Percentiles rank a stretch among this genome's conserved stretches.
Evolutionary conservation across 2,113 vertebrate genomes (phyloP).

Genomic region (Casuarius casuarius): DNA sequence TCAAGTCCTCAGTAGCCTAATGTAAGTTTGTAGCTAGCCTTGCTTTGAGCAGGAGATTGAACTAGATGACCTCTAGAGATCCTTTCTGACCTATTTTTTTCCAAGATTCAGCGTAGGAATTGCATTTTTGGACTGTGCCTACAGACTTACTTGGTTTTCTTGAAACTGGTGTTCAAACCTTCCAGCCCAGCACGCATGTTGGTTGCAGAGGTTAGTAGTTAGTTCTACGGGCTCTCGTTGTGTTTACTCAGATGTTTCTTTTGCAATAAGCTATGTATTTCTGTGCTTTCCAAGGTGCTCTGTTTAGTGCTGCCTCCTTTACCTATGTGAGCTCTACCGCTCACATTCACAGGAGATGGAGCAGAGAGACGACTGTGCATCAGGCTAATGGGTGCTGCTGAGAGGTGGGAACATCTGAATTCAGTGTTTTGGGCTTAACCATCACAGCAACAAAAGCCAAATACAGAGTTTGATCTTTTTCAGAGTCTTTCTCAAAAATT

Average conservation of each 20-base stretch:
- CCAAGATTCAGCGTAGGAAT: neutral
- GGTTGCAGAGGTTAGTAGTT: neutral
- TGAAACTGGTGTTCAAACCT: neutral
- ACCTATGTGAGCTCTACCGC: neutral
- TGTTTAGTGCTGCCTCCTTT: accelerated
- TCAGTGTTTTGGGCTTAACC: neutral
- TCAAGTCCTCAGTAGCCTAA: neutral
- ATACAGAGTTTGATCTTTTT: neutral
- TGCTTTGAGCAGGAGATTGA: neutral
- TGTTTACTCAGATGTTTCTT: neutral
- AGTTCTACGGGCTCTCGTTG: neutral
- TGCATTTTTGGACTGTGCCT: neutral
- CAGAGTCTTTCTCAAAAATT: neutral
- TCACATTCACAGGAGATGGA: neutral
- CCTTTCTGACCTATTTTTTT: neutral
- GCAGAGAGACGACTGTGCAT: neutral
- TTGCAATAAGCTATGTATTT: neutral
- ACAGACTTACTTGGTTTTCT: neutral
- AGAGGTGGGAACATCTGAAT: neutral
- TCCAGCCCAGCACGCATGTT: accelerated
- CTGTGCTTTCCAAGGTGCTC: neutral
- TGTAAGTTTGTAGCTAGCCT: neutral
- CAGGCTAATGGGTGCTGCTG: neutral
- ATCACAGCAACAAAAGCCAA: neutral
- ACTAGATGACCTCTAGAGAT: neutral